Base-by-base conservation (phyloP, 2,888 invertebrate species). In the Nyleta sp. region DNA sequence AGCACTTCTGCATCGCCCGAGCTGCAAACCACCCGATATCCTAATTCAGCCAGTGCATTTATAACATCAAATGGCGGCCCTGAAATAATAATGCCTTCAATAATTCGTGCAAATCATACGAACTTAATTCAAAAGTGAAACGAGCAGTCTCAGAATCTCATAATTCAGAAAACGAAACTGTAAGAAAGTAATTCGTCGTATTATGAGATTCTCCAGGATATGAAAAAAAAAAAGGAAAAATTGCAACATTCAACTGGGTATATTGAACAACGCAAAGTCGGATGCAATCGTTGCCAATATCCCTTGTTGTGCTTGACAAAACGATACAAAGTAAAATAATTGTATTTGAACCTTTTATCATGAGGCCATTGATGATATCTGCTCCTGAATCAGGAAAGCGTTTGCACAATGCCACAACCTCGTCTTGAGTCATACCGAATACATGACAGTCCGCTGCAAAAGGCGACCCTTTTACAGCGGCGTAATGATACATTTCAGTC, bases 1-100 rank as follows among this genome's bases (percentile, higher is more conserved):
- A 95, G 94, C 84, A 95, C 94, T 91, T 96, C 96, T 18, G 95
- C 92, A 88, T 96, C 96, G 13, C 96, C 96, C 80, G 95, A 95
- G 89, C 94, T 95, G 85, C 94, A 93, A 79, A 95, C 91, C 48
- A 96, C 94, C 88, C 94, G 94, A 89, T 96, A 96, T 68, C 96
- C 96, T 81, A 96, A 92, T 89, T 95, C 94, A 68, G 95, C 94
- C 83, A 96, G 91, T 40, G 95, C 93, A 88, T 96, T 96, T 64
- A 96, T 93, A 83, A 95, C 93, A 81, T 92, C 91, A 80, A 96
- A 90, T 22, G 95, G 95, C 86, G 94, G 91, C 67, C 94, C 91
- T 92, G 87, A 81, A 89, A 88, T 71, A 22, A 79, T 78, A 67
- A 48, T 22, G 35, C n/a, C 7, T 52, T 33, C 5, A 24, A 77